phyloP scores from a whole-genome alignment of 1,140 invertebrate genomes.

The Drosophila chauvacae region DNA sequence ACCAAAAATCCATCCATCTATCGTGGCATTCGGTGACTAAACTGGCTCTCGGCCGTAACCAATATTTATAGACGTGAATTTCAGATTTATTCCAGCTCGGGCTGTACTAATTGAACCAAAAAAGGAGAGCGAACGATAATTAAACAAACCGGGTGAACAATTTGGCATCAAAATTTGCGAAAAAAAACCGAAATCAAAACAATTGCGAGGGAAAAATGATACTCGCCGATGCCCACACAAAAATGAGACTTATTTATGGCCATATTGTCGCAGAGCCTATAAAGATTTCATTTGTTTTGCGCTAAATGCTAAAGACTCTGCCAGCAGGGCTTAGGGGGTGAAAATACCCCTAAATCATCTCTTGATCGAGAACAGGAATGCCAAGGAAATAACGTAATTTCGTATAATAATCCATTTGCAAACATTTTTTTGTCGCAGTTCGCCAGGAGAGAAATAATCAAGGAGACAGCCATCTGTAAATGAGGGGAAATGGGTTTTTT shows the following conservation, averaged over 20 bases:
- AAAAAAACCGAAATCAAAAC: background rate
- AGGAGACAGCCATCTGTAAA: conserved; percentile 4
- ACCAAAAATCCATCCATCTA: conserved; percentile 69
- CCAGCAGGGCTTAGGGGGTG: conserved; percentile 41
- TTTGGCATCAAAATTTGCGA: background rate
- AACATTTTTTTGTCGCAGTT: background rate
- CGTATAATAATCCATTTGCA: conserved; percentile 18
- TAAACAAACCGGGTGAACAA: conserved; percentile 51
- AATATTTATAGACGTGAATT: conserved; percentile 63
- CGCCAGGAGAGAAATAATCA: background rate
- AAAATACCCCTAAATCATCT: conserved; percentile 66
- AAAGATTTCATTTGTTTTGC: conserved; percentile 66
- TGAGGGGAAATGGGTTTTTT: conserved; percentile 9
- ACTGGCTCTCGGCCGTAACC: conserved; percentile 31
- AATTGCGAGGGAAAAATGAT: conserved; percentile 26
- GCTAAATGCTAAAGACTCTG: conserved; percentile 34
- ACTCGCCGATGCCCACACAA: conserved; percentile 56
- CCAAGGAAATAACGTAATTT: conserved; percentile 33
- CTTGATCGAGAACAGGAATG: conserved; percentile 31
- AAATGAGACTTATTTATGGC: conserved; percentile 62
- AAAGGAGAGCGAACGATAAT: conserved; percentile 59
- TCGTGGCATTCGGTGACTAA: conserved; percentile 50
- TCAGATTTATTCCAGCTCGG: conserved; percentile 39
- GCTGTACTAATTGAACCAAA: conserved; percentile 52
- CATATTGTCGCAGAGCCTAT: conserved; percentile 46